These are phyloP conservation scores for Pipra filicauda DNA, from an alignment of 2,113 vertebrate species.

Conservation along the genomic window DNA sequence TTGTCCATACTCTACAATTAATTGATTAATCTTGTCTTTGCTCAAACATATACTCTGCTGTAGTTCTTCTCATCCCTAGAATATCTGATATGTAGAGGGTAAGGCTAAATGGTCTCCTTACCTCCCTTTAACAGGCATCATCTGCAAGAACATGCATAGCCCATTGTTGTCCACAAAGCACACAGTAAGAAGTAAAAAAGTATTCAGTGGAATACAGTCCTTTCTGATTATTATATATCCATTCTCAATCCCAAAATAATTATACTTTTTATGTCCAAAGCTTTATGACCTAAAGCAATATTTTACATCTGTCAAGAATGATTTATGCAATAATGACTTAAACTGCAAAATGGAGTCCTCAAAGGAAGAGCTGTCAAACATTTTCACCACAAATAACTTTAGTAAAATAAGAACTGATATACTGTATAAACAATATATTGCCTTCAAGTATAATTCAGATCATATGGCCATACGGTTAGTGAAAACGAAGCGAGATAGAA, in stretches of 20 bases:
- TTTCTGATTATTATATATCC: slow-evolving; percentile 32
- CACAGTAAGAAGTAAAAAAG: not conserved
- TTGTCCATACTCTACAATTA: not conserved
- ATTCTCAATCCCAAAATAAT: slow-evolving; percentile 55
- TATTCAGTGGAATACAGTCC: not conserved
- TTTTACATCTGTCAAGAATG: slow-evolving; percentile 77
- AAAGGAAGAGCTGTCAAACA: slow-evolving; percentile 72
- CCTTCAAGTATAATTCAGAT: not conserved
- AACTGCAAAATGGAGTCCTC: slow-evolving; percentile 71
- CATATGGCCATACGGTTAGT: not conserved
- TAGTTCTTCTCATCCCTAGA: not conserved
- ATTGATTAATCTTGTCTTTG: not conserved
- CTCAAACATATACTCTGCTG: not conserved
- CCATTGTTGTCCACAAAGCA: not conserved
- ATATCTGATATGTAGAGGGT: not conserved
- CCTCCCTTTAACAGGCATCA: not conserved
- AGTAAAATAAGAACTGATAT: slow-evolving; percentile 65
- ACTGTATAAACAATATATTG: slow-evolving; percentile 52
- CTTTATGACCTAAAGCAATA: slow-evolving; percentile 77
- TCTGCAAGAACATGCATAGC: not conserved
- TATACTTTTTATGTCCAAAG: slow-evolving; percentile 72
- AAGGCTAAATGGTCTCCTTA: not conserved
- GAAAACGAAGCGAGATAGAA: not conserved
- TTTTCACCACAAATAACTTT: slow-evolving; percentile 59
- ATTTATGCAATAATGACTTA: slow-evolving; percentile 79